Conservation (phyloP, 2,888 invertebrate genomes). For the Tetheella fluctuosa region DNA sequence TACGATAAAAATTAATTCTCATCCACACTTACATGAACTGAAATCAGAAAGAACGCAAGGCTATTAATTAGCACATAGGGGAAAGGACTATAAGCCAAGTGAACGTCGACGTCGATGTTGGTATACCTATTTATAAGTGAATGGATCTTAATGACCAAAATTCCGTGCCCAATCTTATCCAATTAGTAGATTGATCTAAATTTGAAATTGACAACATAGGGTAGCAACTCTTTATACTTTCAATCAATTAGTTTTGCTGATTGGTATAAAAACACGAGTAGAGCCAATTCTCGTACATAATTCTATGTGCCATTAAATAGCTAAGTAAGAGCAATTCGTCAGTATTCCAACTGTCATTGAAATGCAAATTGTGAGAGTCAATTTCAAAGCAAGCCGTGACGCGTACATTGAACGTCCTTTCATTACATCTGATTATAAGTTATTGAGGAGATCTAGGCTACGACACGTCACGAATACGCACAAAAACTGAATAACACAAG, state of each 20-base stretch:
- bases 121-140: neutral
- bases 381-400: conserved; percentile 25
- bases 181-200: neutral
- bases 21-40: neutral
- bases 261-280: neutral
- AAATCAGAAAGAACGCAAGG: neutral
- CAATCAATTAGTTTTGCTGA: neutral
- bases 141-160: neutral
- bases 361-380: conserved; percentile 36
- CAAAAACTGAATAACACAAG: neutral
- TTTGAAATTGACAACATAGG: neutral
- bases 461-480: neutral
- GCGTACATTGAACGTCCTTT: conserved; percentile 20
- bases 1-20: neutral
- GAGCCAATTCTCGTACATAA: neutral
- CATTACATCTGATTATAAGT: conserved; percentile 14
- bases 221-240: neutral
- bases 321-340: neutral
- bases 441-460: conserved; percentile 1
- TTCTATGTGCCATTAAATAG: conserved; percentile 2
- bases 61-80: neutral
- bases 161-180: neutral
- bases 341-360: conserved; percentile 30
- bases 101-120: neutral
- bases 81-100: neutral